Evolutionary conservation across 2,888 invertebrate species (phyloP), one percentile per base, ranked within the genome.

Genomic region (Periphyllus acericola): DNA sequence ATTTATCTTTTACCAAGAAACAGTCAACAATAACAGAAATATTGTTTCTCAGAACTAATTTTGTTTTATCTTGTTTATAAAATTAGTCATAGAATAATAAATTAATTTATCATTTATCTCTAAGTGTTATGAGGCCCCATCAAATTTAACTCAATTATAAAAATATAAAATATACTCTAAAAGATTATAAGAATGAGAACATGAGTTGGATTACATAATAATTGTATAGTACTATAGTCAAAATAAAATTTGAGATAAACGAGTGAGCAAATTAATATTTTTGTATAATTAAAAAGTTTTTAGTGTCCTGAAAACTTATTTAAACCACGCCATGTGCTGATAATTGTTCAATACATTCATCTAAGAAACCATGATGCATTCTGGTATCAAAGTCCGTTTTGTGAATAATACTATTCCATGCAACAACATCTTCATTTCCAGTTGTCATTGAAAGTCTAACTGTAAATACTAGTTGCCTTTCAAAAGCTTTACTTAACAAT

Each of bases 371-470:
- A 6, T 94, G 94, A 92, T 96, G 96, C 3, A 96, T 96, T 92
- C 95, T 96, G 90, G 95, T 95, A 90, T 93, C 93, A 4, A 93
- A 93, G 91, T 95, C 95, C 89, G 96, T 96, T 92, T 96, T 96
- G 91, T 97, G 97, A 91, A 96, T 96, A 89, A 97, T 95, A 91
- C 95, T 95, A 91, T 96, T 96, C 98, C 98, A 98, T 78, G 97
- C 95, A 87, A 98, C 96, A 89, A 97, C 96, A 92, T 98, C 96
- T 91, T 96, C 95, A 90, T 96, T 94, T 0, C 98, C 98, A 0
- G 98, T 98, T 0, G 98, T 98, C 89, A 95, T 94, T 1, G 97
- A 98, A 76, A 96, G 94, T 87, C 96, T 95, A 90, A 98, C 95
- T 0, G 96, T 95, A 92, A 98, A 98, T 90, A 97, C 94, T 90